Base-by-base conservation (phyloP, 2,113 vertebrate genomes). In the Albula glossodonta region DNA sequence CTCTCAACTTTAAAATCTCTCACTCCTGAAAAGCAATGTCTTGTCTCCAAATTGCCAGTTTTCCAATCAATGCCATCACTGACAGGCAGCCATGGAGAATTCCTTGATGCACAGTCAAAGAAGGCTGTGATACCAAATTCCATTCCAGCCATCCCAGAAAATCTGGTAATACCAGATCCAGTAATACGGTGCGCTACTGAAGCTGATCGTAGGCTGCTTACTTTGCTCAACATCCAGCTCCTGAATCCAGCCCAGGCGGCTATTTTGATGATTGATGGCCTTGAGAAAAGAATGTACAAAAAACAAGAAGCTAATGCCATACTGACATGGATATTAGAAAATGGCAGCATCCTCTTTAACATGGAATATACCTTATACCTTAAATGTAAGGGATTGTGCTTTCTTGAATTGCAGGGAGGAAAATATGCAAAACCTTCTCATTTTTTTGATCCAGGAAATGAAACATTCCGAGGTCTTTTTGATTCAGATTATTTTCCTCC, bases 281-380 rank as follows among this genome's bases (percentile, higher is more conserved):
- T 97, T 85, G 90, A 94, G n/a, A 80, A 0, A 0, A 87, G 86
- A 0, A 0, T 0, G 3, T 96, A 94, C 25, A 85, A 9, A 0
- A 91, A 86, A 25, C 51, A 78, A 10, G 86, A 96, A 51, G 91
- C 66, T 12, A 85, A 94, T 63, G 92, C 89, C 80, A 91, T 93
- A 70, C 95, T 97, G 95, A 91, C 92, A 50, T 97, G 97, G 96
- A 92, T 97, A 84, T 90, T 97, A 86, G 90, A 89, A 74, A 91
- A 96, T 0, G 96, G 96, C 31, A 90, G 89, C 0, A 2, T 91
- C 50, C 92, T 97, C 56, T 96, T 97, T 88, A 90, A 89, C 83
- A 95, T 95, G 92, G 97, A 91, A 78, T n/a, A 74, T 56, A 50
- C 11, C 0, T 89, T 97, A 15, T 90, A 70, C 86, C 1, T 3